phyloP scores from a whole-genome alignment of 2,797 vertebrate species.

The Sandelia bainsii region DNA sequence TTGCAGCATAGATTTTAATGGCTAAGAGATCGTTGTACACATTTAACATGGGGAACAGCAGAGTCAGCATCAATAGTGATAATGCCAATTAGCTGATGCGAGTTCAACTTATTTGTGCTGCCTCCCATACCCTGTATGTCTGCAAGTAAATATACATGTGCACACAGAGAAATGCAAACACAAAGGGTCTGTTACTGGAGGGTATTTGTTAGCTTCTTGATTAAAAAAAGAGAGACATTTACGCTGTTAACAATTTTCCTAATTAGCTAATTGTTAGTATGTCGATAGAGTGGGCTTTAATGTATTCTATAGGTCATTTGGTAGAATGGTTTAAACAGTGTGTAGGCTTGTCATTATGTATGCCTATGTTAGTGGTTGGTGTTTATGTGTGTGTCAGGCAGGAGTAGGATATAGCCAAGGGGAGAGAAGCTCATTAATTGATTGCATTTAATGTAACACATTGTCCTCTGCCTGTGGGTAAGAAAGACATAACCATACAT shows the following conservation, averaged over 20 bases:
- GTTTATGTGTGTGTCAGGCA: conserved; percentile 2
- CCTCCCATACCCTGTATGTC: not conserved
- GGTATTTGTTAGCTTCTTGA: conserved; percentile 33
- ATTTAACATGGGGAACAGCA: not conserved
- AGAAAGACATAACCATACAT: not conserved
- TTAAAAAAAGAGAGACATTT: conserved; percentile 14
- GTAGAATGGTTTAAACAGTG: conserved; percentile 15
- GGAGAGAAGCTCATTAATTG: conserved; percentile 28
- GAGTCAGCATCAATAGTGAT: not conserved
- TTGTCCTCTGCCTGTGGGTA: not conserved
- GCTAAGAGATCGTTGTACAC: not conserved
- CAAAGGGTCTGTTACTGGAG: conserved; percentile 17
- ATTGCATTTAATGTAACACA: conserved; percentile 40
- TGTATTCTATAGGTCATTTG: conserved; percentile 20
- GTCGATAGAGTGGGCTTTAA: conserved; percentile 38
- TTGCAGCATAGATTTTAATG: not conserved
- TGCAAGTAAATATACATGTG: not conserved
- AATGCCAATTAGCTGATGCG: not conserved
- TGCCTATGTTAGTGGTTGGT: not conserved
- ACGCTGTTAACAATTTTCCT: conserved; percentile 27
- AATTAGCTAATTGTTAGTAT: conserved; percentile 44
- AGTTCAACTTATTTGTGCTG: not conserved
- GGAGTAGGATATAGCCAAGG: conserved; percentile 16
- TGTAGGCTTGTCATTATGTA: not conserved
- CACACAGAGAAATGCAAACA: conserved; percentile 4